phyloP scores from a whole-genome alignment of 2,113 vertebrate genomes.

The Manacus vitellinus region DNA sequence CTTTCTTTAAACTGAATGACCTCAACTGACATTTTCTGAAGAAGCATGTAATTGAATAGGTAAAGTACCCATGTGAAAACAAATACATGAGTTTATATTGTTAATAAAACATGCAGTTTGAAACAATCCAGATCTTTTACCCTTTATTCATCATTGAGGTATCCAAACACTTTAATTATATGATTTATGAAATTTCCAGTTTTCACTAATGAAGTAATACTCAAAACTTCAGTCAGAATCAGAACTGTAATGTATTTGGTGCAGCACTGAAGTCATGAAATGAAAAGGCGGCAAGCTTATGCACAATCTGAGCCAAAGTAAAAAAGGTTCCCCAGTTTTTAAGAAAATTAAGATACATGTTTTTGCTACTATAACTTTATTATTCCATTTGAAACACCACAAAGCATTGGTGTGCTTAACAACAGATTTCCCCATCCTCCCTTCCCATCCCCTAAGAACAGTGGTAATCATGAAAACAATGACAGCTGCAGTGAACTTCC shows the following conservation, averaged over 20 bases:
- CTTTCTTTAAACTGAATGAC: not conserved
- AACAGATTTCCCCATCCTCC: not conserved
- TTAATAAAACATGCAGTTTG: not conserved
- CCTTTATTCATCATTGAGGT: not conserved
- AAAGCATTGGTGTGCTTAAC: not conserved
- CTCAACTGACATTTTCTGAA: not conserved
- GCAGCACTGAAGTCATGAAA: not conserved
- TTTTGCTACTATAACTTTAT: constrained; percentile 34
- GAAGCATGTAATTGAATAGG: not conserved
- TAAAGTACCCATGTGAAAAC: not conserved
- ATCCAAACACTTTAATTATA: not conserved
- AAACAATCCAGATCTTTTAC: not conserved
- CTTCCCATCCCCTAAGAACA: not conserved
- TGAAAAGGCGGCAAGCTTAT: not conserved
- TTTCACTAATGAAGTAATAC: not conserved
- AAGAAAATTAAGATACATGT: not conserved
- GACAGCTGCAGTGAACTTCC: not conserved
- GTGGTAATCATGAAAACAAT: not conserved
- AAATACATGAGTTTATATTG: not conserved
- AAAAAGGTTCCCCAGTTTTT: not conserved
- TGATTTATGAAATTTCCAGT: not conserved
- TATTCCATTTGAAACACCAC: not conserved
- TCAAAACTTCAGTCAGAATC: not conserved
- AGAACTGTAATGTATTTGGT: not conserved
- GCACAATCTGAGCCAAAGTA: not conserved